Percentiles rank a stretch among this genome's conserved stretches.
phyloP scores from a whole-genome alignment of 2,797 vertebrate genomes.

The Syngnathus rostellatus region DNA sequence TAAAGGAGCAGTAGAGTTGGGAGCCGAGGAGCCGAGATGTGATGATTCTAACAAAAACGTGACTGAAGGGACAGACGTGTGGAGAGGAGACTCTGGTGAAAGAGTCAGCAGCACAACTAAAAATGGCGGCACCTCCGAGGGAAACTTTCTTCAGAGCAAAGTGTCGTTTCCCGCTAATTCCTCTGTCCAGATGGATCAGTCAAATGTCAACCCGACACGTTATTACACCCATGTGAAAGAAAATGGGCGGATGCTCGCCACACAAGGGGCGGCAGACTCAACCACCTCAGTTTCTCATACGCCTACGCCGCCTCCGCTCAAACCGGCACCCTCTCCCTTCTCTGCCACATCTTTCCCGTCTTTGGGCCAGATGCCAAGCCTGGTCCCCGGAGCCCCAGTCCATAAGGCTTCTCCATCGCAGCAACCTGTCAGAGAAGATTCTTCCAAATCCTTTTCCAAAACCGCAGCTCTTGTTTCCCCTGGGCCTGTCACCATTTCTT shows the following conservation, averaged over 20 bases:
- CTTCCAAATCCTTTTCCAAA: slow-evolving; percentile 69
- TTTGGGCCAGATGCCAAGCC: slow-evolving; percentile 73
- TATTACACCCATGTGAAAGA: slow-evolving; percentile 82
- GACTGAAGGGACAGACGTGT: slow-evolving; percentile 71
- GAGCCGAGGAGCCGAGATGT: slow-evolving; percentile 66
- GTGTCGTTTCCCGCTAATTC: slow-evolving; percentile 45
- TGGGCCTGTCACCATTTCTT: slow-evolving; percentile 70
- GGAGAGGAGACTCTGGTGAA: slow-evolving; percentile 69
- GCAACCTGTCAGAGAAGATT: slow-evolving; percentile 70
- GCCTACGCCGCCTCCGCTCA: slow-evolving; percentile 69
- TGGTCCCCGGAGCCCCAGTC: slow-evolving; percentile 66
- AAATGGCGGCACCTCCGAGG: slow-evolving; percentile 57
- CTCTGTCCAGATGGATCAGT: slow-evolving; percentile 76
- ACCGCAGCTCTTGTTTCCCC: slow-evolving; percentile 74
- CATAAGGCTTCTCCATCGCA: slow-evolving; percentile 57
- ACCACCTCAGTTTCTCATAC: slow-evolving; percentile 56
- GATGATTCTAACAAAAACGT: slow-evolving; percentile 71
- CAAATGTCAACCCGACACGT: slow-evolving; percentile 50
- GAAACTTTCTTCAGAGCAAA: slow-evolving; percentile 42
- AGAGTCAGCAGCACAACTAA: slow-evolving; percentile 63
- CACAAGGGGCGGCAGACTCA: slow-evolving; percentile 78
- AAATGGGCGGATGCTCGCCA: slow-evolving; percentile 81
- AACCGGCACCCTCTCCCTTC: slow-evolving; percentile 80
- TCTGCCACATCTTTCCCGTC: slow-evolving; percentile 76
- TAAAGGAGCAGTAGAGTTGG: slow-evolving; percentile 75